phyloP scores from a whole-genome alignment of 2,113 vertebrate species.

The Scartelaos histophorus region DNA sequence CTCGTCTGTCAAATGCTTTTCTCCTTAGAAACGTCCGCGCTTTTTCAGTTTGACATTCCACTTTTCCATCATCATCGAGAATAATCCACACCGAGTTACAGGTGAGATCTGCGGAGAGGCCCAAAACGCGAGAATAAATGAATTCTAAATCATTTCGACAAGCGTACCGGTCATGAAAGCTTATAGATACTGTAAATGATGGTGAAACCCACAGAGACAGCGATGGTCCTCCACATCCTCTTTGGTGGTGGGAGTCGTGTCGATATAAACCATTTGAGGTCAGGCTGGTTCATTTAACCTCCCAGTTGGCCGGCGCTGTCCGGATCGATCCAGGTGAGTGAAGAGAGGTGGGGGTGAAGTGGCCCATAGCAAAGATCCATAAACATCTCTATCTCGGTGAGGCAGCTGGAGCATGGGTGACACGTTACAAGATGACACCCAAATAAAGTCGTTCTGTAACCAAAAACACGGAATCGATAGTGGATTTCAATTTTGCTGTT shows the following conservation, averaged over 20 bases:
- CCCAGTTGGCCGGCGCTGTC: not conserved
- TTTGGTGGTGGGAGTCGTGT: not conserved
- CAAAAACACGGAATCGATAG: not conserved
- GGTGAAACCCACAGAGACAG: not conserved
- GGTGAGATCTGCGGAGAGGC: no score
- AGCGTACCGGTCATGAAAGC: no score
- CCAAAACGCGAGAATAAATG: no score
- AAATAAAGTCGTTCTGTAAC: not conserved
- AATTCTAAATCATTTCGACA: no score
- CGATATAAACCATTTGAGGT: constrained; percentile 1
- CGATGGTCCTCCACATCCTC: not conserved
- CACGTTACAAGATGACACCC: not conserved
- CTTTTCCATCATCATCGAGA: no score
- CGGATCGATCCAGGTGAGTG: constrained; percentile 2
- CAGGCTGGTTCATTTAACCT: constrained; percentile 4
- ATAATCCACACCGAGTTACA: no score
- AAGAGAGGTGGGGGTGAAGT: constrained; percentile 3
- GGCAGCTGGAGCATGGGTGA: not conserved
- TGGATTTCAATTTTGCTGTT: not conserved
- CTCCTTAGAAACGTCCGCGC: no score
- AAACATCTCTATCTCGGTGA: not conserved
- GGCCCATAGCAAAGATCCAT: constrained; percentile 7
- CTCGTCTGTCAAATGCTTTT: no score
- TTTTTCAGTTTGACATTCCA: no score
- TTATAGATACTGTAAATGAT: no score